Base-by-base conservation (phyloP, 2,797 vertebrate genomes). In the Sebastes taczanowskii region DNA sequence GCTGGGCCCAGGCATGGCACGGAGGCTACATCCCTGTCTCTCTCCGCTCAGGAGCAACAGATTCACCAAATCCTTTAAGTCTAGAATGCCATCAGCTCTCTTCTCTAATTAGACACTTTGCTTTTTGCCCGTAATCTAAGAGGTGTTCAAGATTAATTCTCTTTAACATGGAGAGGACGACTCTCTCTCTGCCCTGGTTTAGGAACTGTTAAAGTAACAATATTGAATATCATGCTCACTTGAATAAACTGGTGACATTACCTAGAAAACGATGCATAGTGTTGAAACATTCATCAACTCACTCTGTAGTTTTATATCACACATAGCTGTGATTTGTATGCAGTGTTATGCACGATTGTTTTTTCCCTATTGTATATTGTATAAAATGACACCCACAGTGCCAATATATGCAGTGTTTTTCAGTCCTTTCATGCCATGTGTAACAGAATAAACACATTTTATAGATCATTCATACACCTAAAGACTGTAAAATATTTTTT, bases 21-120 rank as follows among this genome's bases (percentile, higher is more conserved):
- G 4, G 78, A 66, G 1, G 81, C 85, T 83, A 81, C 90, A 88
- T 86, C 89, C 89, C 90, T 49, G 18, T 49, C 42, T 46, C 42
- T 46, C 42, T 46, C 42, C 62, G 78, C 86, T 92, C 90, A 84
- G 83, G 71, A 91, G 90, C 92, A 94, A 91, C 92, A 92, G 86
- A 94, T 93, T 91, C 87, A 83, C 83, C 76, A 91, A 94, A 95
- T 93, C 93, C 90, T 94, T 88, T 84, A 93, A 91, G 80, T 90
- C 90, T 66, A 88, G 87, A 90, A 92, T 91, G 88, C 88, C 83
- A 92, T 87, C 90, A 92, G 79, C 82, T 85, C 87, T 89, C 80
- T 66, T 62, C 91, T 93, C 86, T 93, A 95, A 94, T 94, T 93
- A 92, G 84, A 91, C 58, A 71, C 79, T 89, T 88, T 81, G 14